Evolutionary conservation across 2,888 invertebrate species (phyloP), one percentile per base, ranked within the genome.

Genomic region (Encarsia formosa): DNA sequence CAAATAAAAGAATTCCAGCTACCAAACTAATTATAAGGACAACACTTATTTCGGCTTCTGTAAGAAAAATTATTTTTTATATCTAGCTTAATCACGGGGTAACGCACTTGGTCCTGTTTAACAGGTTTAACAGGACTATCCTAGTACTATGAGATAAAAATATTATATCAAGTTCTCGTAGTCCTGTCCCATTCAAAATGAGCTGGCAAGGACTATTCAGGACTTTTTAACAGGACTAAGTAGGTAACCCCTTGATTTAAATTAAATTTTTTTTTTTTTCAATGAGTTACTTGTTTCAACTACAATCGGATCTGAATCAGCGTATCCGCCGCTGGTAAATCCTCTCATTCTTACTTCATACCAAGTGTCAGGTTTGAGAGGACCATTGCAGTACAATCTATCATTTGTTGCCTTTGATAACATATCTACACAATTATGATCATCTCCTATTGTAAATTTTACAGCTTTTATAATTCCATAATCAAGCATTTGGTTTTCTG

Each of bases 321-420:
- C 73, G 59, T 76, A 83, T 11, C 80, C 81, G 24, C 75, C 73
- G 13, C 62, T 65, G 0, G 88, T 88, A 65, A 83, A 87, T 2
- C 84, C 81, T 45, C 88, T 75, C 54, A 89, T 76, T 59, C 82
- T 79, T 49, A 88, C 73, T 49, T 79, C 76, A 67, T 88, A 89
- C 23, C 76, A 74, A 1, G 82, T 82, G 44, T 81, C 80, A 26
- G 84, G 77, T 54, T 78, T 77, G 4, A 90, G 75, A 0, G 84
- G 83, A 2, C 85, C 85, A 69, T 88, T 88, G 68, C 87, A 88
- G 59, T 78, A 81, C 4, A 65, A 46, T 42, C 48, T 60, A 18
- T 56, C 44, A 11, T 60, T 50, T 5, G 54, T 58, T 18, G 62
- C 62, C 13, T 60, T 57, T 4, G 60, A 59, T n/a, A n/a, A n/a